phyloP scores from a whole-genome alignment of 2,888 invertebrate species.

The Heliothis peltigera region DNA sequence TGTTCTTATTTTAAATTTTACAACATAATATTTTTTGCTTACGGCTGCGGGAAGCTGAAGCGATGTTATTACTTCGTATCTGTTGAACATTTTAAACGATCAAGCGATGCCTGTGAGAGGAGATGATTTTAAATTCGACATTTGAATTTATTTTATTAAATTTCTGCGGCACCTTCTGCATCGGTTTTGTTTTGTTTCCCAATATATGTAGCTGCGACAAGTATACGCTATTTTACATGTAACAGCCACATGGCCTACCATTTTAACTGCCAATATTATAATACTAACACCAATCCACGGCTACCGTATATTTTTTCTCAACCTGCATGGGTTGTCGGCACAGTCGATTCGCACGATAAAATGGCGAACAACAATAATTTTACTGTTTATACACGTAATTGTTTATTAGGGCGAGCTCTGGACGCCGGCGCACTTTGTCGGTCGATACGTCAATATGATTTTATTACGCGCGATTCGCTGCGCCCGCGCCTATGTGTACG shows the following conservation, averaged over 20 bases:
- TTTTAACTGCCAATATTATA: too few species aligned
- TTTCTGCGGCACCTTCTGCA: too few species aligned
- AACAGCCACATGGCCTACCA: background rate
- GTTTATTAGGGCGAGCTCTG: slow-evolving; percentile 78
- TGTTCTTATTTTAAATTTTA: slow-evolving; percentile 89
- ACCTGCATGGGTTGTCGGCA: slow-evolving; percentile 49
- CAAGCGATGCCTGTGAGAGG: background rate
- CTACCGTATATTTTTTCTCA: slow-evolving; percentile 49
- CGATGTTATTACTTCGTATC: slow-evolving; percentile 60
- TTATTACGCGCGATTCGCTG: slow-evolving; percentile 80
- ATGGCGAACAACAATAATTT: slow-evolving; percentile 76
- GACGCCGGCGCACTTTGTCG: slow-evolving; percentile 75
- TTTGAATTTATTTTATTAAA: too few species aligned
- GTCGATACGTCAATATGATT: slow-evolving; percentile 72
- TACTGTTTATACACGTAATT: slow-evolving; percentile 85
- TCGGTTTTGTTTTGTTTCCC: background rate
- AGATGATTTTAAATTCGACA: background rate
- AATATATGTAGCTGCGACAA: background rate
- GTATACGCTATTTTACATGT: background rate
- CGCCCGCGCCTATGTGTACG: slow-evolving; percentile 63
- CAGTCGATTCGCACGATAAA: slow-evolving; percentile 80
- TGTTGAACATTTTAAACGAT: slow-evolving; percentile 28
- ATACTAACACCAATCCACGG: too few species aligned
- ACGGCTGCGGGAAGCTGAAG: slow-evolving; percentile 73
- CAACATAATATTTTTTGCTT: slow-evolving; percentile 84